These are phyloP conservation scores for Pyrgilauda ruficollis DNA, from an alignment of 2,113 vertebrate species.

Conservation along the genomic window DNA sequence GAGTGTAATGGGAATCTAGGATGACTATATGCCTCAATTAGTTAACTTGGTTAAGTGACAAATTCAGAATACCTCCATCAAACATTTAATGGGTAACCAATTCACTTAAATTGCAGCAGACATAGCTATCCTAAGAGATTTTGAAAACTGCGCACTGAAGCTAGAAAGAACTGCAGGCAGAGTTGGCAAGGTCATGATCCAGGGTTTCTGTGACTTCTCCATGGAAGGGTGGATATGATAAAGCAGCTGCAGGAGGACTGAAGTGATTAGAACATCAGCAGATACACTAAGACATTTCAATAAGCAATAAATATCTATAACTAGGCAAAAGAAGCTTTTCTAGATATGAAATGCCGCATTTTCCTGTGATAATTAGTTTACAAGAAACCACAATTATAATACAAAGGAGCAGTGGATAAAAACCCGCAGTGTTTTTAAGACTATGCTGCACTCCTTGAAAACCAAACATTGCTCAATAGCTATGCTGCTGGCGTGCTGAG, in stretches of 20 bases:
- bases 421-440: neutral
- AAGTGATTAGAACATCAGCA: neutral
- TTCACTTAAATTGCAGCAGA: neutral
- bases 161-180: neutral
- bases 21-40: neutral
- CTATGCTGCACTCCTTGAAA: neutral
- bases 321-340: neutral
- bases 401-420: rapidly evolving
- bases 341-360: neutral
- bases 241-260: neutral
- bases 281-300: neutral
- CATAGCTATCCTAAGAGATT: neutral
- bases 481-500: neutral
- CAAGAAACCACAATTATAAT: neutral
- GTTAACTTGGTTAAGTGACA: neutral
- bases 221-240: neutral
- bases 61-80: neutral
- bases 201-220: neutral
- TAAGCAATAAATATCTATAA: neutral
- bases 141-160: neutral
- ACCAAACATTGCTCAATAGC: neutral
- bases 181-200: neutral
- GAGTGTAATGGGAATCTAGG: neutral
- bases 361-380: neutral
- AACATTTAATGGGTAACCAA: neutral